Base-by-base conservation (phyloP, 2,797 vertebrate species). In the Helostoma temminkii region DNA sequence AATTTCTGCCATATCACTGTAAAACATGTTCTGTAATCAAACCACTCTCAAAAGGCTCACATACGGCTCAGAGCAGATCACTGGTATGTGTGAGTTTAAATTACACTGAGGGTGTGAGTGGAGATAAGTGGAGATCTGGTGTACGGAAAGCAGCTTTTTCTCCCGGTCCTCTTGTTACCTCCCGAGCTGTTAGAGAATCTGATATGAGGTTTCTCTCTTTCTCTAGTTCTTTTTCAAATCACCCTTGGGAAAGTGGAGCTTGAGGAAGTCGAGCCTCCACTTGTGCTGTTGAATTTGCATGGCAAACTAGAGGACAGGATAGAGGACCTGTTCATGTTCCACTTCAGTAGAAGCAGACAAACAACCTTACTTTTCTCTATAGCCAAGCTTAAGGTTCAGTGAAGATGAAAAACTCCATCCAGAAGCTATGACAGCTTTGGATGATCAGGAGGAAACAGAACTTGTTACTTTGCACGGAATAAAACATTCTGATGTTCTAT, bases 241-340 rank as follows among this genome's bases (percentile, higher is more conserved):
- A 28, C 2, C 25, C 70, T 74, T 83, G 78, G 76, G 82, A 88
- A 89, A 86, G 78, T 67, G 57, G 62, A 76, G 65, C 81, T 61
- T 24, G 65, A 73, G 85, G 83, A 85, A 89, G 84, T 54, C 67
- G 64, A 89, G 81, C 76, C 72, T 45, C 49, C 78, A 82, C 78
- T 83, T 80, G 65, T 71, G 46, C 28, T 24, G 19, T 77, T 63
- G 74, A 74, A 60, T 76, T 89, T 77, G 60, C 59, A 68, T 57
- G 66, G 65, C 80, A 80, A 77, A 55, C 37, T 25, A 53, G 79
- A 76, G 66, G 52, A 85, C 54, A 76, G 46, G 36, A 71, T 54
- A 68, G 78, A 84, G 76, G 82, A 78, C 59, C 80, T 79, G 72
- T 79, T 86, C 75, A 67, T 39, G 81, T 87, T 91, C 75, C 75